Conservation (phyloP, 2,888 invertebrate genomes). For the Eristalis intricaria region DNA sequence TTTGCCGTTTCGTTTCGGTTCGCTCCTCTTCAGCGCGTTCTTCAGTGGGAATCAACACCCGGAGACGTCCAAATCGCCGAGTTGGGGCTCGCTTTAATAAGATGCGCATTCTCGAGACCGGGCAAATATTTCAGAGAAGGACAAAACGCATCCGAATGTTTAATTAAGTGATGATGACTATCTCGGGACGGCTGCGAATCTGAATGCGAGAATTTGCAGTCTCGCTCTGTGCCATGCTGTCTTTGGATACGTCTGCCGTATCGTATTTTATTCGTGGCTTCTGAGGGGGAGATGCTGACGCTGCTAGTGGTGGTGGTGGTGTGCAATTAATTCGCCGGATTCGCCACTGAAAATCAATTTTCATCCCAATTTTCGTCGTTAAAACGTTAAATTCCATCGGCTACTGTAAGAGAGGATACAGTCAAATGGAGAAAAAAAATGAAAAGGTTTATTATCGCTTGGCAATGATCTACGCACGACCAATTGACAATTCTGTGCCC, state of each 20-base stretch:
- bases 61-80: slow-evolving; percentile 5
- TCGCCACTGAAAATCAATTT: slow-evolving; percentile 71
- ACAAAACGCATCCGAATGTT: slow-evolving; percentile 65
- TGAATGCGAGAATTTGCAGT: slow-evolving; percentile 44
- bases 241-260: background rate
- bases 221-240: slow-evolving; percentile 16
- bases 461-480: slow-evolving; percentile 61
- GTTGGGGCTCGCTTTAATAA: slow-evolving; percentile 51
- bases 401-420: slow-evolving; percentile 40
- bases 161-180: slow-evolving; percentile 72
- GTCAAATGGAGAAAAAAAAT: too few species aligned
- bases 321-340: slow-evolving; percentile 67
- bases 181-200: slow-evolving; percentile 59
- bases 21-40: background rate
- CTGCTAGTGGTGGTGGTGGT: slow-evolving; percentile 56
- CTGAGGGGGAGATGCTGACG: background rate
- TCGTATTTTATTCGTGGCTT: background rate
- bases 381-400: slow-evolving; percentile 65
- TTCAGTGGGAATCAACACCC: slow-evolving; percentile 53
- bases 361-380: slow-evolving; percentile 70
- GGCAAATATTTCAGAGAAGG: slow-evolving; percentile 11
- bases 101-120: slow-evolving; percentile 64
- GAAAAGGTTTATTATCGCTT: slow-evolving; percentile 39
- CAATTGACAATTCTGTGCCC: background rate
- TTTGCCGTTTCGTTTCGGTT: background rate